These are phyloP conservation scores for Drosophila willistoni DNA, from an alignment of 1,140 invertebrate genomes.

Conservation along the genomic window DNA sequence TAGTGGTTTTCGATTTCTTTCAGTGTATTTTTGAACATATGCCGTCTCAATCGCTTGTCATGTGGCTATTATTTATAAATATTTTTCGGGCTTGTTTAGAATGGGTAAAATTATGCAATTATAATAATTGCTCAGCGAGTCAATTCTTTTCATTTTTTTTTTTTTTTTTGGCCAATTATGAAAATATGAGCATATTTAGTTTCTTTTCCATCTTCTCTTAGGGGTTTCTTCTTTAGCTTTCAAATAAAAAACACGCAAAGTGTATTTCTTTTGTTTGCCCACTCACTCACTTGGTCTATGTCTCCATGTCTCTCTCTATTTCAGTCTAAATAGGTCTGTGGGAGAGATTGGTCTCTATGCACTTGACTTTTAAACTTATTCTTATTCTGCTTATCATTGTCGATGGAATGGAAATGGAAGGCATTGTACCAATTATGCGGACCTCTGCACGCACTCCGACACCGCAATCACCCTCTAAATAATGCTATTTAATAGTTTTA, in stretches of 20 bases:
- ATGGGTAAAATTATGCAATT: slow-evolving; percentile 76
- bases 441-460: slow-evolving; percentile 66
- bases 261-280: background rate
- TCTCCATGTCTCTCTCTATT: background rate
- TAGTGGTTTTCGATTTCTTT: slow-evolving; percentile 10
- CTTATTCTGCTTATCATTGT: slow-evolving; percentile 62
- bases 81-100: slow-evolving; percentile 76
- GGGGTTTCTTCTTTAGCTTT: slow-evolving; percentile 56
- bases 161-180: slow-evolving; percentile 67
- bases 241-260: slow-evolving; percentile 50
- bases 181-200: slow-evolving; percentile 62
- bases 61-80: slow-evolving; percentile 58
- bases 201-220: slow-evolving; percentile 50
- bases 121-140: slow-evolving; percentile 74
- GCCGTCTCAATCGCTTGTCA: slow-evolving; percentile 56
- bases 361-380: slow-evolving; percentile 51
- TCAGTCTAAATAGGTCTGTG: background rate
- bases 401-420: slow-evolving; percentile 8
- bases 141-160: slow-evolving; percentile 32
- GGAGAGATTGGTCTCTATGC: slow-evolving; percentile 33
- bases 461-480: slow-evolving; percentile 49
- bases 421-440: slow-evolving; percentile 75
- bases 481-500: slow-evolving; percentile 71
- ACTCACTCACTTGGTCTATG: too few relatives aligned
- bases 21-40: slow-evolving; percentile 47